Base-by-base conservation (phyloP, 1,140 invertebrate genomes). In the Diorhabda elongata region DNA sequence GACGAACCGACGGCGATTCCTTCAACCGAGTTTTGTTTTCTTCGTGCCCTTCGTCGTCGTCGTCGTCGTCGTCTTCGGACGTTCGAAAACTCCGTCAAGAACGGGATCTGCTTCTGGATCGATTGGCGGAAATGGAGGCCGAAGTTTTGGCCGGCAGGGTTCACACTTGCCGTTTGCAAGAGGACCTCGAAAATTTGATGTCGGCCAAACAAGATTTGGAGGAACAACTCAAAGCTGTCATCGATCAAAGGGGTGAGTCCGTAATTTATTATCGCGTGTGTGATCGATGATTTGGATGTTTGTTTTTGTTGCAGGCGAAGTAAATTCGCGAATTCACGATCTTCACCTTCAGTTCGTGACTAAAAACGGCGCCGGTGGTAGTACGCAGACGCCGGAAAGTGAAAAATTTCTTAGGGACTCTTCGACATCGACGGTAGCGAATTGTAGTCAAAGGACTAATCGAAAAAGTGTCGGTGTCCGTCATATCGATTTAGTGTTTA, bases 81-180 rank as follows among this genome's bases (percentile, higher is more conserved):
- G 72, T 84, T 57, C 76, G 82, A 4, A 82, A 85, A 61, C 78
- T 93, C 58, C 85, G 87, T 4, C 83, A 83, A 56, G 91, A 93
- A 75, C 85, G 90, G n/a, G 89, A 92, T 76, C 82, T 87, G 4
- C 77, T 92, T 58, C 77, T 92, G 45, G 87, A 90, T 60, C 66
- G 72, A 64, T 56, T 74, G 66, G 73, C 70, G 9, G 73, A 74
- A 58, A 74, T 74, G 73, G 73, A 74, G 66, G 73, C 73, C 8
- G 88, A 91, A 69, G 87, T 87, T 43, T 80, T 89, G 60, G 87
- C 88, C 0, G 87, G 85, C 57, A 80, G 87, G 4, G 85, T 86
- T 0, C 85, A 87, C 69, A 86, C 87, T 41, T 86, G 87, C 58
- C 84, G 89, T 68, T 82, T 91, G 64, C 85, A 87, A 65, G 84